Conservation (phyloP, 1,140 invertebrate species). For the Paralvinella palmiformis region DNA sequence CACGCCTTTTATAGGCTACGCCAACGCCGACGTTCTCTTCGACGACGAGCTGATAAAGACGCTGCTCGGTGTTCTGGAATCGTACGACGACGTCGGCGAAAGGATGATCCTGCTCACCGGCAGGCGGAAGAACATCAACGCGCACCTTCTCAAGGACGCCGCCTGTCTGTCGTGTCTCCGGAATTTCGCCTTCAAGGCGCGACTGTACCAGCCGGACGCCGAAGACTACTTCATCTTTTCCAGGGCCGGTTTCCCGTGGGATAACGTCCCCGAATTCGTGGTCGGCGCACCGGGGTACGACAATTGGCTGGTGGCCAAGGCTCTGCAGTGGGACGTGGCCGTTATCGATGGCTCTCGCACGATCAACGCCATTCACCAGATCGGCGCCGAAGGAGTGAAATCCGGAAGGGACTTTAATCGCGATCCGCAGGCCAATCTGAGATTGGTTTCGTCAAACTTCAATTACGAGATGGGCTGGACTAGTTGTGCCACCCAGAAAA, state of each 20-base stretch:
- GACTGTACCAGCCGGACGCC: not conserved
- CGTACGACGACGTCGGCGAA: not conserved
- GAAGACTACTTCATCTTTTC: constrained; percentile 16
- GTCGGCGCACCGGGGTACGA: constrained; percentile 15
- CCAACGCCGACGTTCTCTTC: constrained; percentile 14
- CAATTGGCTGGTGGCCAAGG: constrained; percentile 10
- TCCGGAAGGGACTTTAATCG: too few species aligned
- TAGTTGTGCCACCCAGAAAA: not conserved
- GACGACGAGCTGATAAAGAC: constrained; percentile 2
- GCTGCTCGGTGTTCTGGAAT: not conserved
- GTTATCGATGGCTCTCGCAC: constrained; percentile 8
- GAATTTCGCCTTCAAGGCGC: not conserved
- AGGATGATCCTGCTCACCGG: not conserved
- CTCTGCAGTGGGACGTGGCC: constrained; percentile 1
- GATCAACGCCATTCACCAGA: constrained; percentile 9
- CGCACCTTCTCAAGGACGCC: not conserved
- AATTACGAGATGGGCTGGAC: not conserved
- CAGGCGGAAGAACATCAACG: not conserved
- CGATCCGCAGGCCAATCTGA: too few species aligned
- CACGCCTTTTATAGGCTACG: constrained; percentile 8
- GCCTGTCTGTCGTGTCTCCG: not conserved
- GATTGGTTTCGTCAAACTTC: too few species aligned
- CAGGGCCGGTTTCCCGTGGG: constrained; percentile 8
- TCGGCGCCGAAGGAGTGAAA: constrained; percentile 2
- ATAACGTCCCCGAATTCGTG: constrained; percentile 9